These are phyloP conservation scores for Podiceps cristatus DNA, from an alignment of 2,113 vertebrate species.

Conservation along the genomic window DNA sequence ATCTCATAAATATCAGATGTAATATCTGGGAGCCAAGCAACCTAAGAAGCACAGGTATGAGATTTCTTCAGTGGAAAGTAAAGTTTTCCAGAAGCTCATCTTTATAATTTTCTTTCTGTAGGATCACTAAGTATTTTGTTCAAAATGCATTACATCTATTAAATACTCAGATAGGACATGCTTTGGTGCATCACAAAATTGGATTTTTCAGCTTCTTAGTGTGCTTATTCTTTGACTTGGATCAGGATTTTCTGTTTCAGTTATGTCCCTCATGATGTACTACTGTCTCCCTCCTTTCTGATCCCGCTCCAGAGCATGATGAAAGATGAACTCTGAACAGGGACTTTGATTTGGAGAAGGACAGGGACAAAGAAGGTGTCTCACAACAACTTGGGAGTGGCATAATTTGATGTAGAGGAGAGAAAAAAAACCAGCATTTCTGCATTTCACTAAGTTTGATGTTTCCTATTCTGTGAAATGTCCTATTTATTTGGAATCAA, in stretches of 20 bases:
- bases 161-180: background rate
- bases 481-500: background rate
- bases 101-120: background rate
- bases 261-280: background rate
- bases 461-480: background rate
- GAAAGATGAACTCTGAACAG: background rate
- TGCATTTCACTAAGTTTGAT: background rate
- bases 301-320: background rate
- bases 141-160: background rate
- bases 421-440: background rate
- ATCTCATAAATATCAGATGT: background rate
- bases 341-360: background rate
- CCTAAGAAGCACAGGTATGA: background rate
- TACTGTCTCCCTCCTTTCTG: background rate
- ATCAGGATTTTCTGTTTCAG: background rate
- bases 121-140: background rate
- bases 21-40: background rate
- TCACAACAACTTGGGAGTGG: background rate
- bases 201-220: background rate
- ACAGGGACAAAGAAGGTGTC: background rate
- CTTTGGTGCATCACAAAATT: background rate
- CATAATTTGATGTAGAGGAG: background rate
- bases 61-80: background rate
- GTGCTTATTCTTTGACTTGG: background rate
- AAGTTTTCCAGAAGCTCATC: background rate